Percentiles rank a stretch among this genome's conserved stretches.
Conservation (phyloP, 2,113 vertebrate genomes). For the Notiomystis cincta region DNA sequence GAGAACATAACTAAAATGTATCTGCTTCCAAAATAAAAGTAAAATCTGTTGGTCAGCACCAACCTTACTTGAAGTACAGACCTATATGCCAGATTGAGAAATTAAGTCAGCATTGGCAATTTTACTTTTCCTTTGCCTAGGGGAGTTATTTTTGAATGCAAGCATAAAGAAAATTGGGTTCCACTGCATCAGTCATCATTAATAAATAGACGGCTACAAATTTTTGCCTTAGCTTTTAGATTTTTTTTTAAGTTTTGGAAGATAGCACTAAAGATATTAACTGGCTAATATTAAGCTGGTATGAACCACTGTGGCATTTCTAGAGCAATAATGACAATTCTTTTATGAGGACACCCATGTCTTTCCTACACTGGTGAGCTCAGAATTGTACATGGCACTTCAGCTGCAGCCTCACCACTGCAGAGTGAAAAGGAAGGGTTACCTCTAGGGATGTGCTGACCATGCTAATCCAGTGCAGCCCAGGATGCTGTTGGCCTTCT, state of each 20-base stretch:
- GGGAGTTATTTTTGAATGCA: not conserved
- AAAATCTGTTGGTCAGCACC: not conserved
- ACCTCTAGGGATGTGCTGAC: not conserved
- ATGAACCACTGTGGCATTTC: not conserved
- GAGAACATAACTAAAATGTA: not conserved
- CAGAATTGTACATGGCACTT: fast-evolving
- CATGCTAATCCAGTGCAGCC: not conserved
- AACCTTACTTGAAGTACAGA: not conserved
- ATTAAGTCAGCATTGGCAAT: not conserved
- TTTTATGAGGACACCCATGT: not conserved
- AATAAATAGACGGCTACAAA: not conserved
- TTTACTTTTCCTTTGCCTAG: not conserved
- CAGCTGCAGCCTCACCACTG: not conserved
- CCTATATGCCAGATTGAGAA: not conserved
- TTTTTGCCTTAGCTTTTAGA: not conserved
- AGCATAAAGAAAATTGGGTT: not conserved
- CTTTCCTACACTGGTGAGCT: not conserved
- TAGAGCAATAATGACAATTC: not conserved
- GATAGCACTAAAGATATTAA: not conserved
- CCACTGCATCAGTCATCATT: not conserved
- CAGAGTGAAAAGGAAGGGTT: not conserved
- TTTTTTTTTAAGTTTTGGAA: not conserved
- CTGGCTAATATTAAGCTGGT: not conserved
- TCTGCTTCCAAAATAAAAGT: not conserved
- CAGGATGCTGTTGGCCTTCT: not conserved